Base-by-base conservation (phyloP, 2,888 invertebrate species). In the Apodemia duryi region DNA sequence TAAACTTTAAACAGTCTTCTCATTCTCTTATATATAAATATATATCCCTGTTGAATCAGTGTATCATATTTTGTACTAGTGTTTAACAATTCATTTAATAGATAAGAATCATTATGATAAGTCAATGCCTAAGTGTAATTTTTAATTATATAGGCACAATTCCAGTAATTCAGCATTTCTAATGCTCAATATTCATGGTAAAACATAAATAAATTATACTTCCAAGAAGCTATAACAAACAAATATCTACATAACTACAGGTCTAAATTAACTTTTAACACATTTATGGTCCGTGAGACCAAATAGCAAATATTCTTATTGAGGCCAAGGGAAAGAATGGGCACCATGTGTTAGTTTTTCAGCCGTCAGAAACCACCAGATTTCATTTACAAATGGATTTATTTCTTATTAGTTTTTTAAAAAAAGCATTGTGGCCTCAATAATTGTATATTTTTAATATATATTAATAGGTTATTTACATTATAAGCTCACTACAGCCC, bases 1-100 rank as follows among this genome's bases (percentile, higher is more conserved):
- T 81, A 84, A 85, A 84, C 81, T 84, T 88, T 81, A 74, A 83
- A 85, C 91, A 91, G 91, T 91, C 91, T 91, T 91, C 86, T 82
- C 83, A 86, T 90, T 83, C 83, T 83, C 90, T 91, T 90, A 91
- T 13, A 46, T 13, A 46, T 80, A 86, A 82, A 84, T 81, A 83
- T 85, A 84, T 83, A 74, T 76, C 91, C 91, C 91, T 91, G 90
- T 90, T 80, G 82, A 82, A 82, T 85, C 83, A 85, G 84, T 84
- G 87, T 87, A 77, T 81, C 77, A 78, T 89, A 46, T 13, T 46
- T 89, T 91, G 90, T 91, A 90, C 89, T 89, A 90, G 86, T 83
- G 79, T 83, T 84, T 81, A 83, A 82, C 77, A 78, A 81, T 80
- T 74, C 73, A 78, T 80, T 82, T 84, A 83, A 78, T 71, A 83